phyloP scores from a whole-genome alignment of 2,113 vertebrate species.

The Pteruthius melanotis region DNA sequence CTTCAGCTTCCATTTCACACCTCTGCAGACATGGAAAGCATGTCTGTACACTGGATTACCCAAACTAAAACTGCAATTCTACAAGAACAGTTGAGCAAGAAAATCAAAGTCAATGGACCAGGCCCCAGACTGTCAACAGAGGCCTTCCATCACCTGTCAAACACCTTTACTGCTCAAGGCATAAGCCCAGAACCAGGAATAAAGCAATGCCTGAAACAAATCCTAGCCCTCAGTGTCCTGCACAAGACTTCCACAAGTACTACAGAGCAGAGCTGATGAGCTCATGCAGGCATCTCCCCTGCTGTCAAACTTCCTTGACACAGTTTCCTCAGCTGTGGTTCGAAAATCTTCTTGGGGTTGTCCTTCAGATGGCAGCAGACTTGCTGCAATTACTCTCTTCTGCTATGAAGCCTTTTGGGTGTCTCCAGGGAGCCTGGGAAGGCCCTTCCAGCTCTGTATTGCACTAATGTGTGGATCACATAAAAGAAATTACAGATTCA shows the following conservation, averaged over 20 bases:
- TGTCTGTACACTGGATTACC: background rate
- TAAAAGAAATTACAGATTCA: conserved; percentile 33
- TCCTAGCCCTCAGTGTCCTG: background rate
- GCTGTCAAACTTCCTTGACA: background rate
- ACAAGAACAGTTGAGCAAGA: background rate
- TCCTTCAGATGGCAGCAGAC: background rate
- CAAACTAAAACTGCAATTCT: background rate
- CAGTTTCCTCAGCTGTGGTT: background rate
- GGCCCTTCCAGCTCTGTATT: background rate
- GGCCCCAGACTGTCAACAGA: background rate
- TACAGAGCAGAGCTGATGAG: background rate
- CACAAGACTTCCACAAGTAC: background rate
- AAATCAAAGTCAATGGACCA: background rate
- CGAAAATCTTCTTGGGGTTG: background rate
- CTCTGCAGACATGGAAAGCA: background rate
- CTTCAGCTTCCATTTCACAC: background rate
- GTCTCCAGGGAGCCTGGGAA: background rate
- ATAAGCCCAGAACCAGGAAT: background rate
- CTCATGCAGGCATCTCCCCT: background rate
- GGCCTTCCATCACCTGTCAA: background rate
- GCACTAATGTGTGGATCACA: background rate
- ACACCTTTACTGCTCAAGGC: background rate
- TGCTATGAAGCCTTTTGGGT: background rate
- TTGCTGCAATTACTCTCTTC: conserved; percentile 30
- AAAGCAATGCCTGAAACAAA: background rate